These are phyloP conservation scores for Euura lappo DNA, from an alignment of 1,140 invertebrate genomes.

Conservation along the genomic window DNA sequence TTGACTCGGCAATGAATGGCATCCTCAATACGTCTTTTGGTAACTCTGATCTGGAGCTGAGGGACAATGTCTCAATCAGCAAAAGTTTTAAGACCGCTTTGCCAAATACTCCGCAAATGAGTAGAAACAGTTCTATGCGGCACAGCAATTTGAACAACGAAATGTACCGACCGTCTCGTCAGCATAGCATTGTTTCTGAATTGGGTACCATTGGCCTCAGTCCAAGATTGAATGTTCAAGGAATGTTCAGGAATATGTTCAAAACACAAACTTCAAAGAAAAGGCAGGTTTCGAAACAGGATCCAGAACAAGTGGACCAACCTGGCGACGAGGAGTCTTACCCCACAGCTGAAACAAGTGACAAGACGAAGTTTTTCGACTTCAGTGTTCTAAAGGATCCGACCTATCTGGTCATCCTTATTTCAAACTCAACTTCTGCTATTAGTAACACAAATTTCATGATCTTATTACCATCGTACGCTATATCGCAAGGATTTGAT, in stretches of 20 bases:
- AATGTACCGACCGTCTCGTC: slow-evolving; percentile 28
- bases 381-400: slow-evolving; percentile 74
- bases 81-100: slow-evolving; percentile 1
- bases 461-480: slow-evolving; percentile 78
- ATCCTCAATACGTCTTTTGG: neutral
- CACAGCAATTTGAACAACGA: slow-evolving; percentile 17
- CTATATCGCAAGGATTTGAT: slow-evolving; percentile 71
- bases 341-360: slow-evolving; percentile 40
- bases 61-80: neutral
- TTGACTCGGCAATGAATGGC: neutral
- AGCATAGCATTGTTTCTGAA: slow-evolving; percentile 33
- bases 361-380: slow-evolving; percentile 71
- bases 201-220: slow-evolving; percentile 33
- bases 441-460: slow-evolving; percentile 87
- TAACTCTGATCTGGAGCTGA: neutral
- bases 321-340: neutral
- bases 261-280: slow-evolving; percentile 25
- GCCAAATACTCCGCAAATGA: slow-evolving; percentile 21
- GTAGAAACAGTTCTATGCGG: slow-evolving; percentile 24
- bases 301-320: neutral
- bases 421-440: slow-evolving; percentile 81
- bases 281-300: neutral
- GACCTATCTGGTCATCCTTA: slow-evolving; percentile 77
- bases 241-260: slow-evolving; percentile 28
- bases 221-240: slow-evolving; percentile 26